Conservation (phyloP, 2,797 vertebrate genomes). For the Coccyzus lansbergi region DNA sequence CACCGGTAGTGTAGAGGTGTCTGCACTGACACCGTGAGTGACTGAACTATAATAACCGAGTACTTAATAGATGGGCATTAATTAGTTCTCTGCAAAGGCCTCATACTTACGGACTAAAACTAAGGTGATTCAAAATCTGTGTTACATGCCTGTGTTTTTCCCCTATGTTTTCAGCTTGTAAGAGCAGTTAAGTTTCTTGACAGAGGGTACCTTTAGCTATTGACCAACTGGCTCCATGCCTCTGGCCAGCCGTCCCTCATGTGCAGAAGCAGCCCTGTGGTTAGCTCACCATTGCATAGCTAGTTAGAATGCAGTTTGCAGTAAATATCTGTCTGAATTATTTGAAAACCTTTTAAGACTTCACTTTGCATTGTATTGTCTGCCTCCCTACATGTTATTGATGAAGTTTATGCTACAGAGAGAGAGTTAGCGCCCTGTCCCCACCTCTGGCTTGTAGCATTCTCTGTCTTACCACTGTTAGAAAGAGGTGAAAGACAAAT, state of each 20-base stretch:
- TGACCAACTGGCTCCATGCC: background rate
- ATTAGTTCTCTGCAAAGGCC: conserved; percentile 43
- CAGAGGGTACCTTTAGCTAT: conserved; percentile 13
- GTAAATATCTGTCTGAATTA: background rate
- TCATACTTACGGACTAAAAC: background rate
- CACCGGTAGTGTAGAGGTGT: background rate
- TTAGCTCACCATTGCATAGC: background rate
- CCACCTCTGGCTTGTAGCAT: background rate
- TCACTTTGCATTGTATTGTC: background rate
- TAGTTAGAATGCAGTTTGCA: background rate
- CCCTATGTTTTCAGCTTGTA: conserved; percentile 26
- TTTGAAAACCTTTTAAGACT: background rate
- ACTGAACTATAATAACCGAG: background rate
- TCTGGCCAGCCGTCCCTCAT: background rate
- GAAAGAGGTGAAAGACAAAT: background rate
- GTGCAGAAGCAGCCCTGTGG: background rate
- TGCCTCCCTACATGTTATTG: background rate
- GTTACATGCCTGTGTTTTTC: background rate
- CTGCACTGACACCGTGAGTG: background rate
- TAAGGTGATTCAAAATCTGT: background rate
- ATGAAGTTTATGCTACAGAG: background rate
- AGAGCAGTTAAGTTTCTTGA: conserved; percentile 59
- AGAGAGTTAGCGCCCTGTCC: background rate
- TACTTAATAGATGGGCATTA: conserved; percentile 34
- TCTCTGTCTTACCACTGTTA: background rate